Conservation (phyloP, 1,140 invertebrate species). For the Araneus ventricosus region DNA sequence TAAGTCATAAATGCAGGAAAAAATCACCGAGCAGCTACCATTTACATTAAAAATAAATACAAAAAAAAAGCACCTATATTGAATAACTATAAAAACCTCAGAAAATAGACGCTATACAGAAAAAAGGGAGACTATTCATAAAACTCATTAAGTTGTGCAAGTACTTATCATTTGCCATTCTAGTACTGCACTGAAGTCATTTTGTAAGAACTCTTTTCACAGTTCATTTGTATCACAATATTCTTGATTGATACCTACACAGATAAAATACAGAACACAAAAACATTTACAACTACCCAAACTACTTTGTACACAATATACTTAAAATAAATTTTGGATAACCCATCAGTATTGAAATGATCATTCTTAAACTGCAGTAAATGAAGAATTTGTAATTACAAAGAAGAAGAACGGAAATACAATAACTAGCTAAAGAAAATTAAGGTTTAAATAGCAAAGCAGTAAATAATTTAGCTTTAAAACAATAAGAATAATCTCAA, state of each 20-base stretch:
- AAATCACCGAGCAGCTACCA: background rate
- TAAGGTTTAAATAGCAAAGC: no score
- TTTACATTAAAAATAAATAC: background rate
- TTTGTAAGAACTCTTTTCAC: background rate
- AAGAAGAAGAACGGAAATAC: background rate
- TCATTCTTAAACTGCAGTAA: background rate
- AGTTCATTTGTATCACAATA: background rate
- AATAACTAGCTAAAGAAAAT: background rate
- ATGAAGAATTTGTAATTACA: background rate
- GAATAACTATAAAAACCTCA: background rate
- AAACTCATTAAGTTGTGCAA: background rate
- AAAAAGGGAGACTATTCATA: background rate
- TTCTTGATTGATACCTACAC: background rate
- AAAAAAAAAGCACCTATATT: background rate
- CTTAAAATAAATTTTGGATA: background rate
- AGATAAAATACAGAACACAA: background rate
- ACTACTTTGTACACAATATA: background rate
- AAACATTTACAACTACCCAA: background rate
- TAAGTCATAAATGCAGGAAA: background rate
- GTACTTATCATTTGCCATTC: background rate
- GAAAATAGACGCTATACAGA: background rate
- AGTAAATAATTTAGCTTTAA: background rate
- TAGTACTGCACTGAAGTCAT: background rate
- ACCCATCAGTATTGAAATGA: conserved; percentile 14
- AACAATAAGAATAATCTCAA: background rate